Evolutionary conservation across 2,888 invertebrate genomes (phyloP), one percentile per base, ranked within the genome.

Genomic region (Reticulitermes lucifugus): DNA sequence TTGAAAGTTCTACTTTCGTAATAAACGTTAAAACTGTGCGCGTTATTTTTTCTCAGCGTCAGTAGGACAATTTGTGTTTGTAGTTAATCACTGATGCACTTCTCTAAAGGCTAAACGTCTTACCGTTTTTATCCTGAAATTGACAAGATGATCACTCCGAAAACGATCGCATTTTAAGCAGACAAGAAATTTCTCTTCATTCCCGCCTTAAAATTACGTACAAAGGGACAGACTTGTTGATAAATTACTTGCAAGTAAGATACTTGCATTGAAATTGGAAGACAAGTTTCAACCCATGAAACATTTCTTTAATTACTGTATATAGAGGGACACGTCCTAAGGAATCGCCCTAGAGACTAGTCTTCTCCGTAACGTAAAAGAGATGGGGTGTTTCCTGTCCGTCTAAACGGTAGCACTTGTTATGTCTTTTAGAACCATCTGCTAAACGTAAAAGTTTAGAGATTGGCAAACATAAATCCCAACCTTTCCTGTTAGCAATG

Each of bases 361-460:
- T 14, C n/a, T 65, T 65, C 12, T 25, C 65, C 25, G 1, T 65
- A 65, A 10, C 35, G 4, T 41, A 18, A 73, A 7, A 73, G 10
- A 41, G 9, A 41, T 29, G n/a, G 7, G 10, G 21, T 73, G 12
- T 35, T 65, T n/a, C 4, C 65, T 6, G 7, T n/a, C 12, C 73
- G 2, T 29, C 14, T 41, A 25, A 41, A 41, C 35, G 25, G 80
- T 22, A n/a, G 46, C 60, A 80, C 60, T 80, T 80, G 80, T 60
- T 80, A 80, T 18, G 41, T 80, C 29, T 59, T 59, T 46, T 55
- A 18, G 14, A 59, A 79, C 43, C 79, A 79, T 79, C 35, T 80
- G 60, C 60, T 59, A 51, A 60, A 46, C 60, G 35, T 29, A 41
- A 60, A 80, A 60, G 80, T 80, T 29, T 60, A 80, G 80, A 35